These are phyloP conservation scores for Pardosa pseudoannulata DNA, from an alignment of 2,888 invertebrate genomes.

Conservation along the genomic window DNA sequence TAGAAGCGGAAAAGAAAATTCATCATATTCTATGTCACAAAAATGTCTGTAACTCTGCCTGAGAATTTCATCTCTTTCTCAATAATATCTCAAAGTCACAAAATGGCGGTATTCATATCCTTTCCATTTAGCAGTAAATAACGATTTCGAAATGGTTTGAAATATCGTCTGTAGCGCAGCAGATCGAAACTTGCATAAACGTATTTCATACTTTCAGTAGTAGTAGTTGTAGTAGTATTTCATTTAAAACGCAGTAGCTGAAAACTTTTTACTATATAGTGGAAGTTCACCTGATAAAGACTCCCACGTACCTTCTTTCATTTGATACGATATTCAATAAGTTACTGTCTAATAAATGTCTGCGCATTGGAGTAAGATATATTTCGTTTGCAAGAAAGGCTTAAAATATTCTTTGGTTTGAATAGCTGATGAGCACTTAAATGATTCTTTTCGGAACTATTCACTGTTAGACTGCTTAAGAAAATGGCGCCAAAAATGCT, in stretches of 20 bases:
- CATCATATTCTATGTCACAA: no score
- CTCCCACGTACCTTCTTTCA: not conserved
- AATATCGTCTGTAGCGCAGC: no score
- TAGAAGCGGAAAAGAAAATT: no score
- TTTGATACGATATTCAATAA: not conserved
- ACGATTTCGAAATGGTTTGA: no score
- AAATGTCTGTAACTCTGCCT: no score
- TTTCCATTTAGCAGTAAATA: no score
- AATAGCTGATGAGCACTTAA: not conserved
- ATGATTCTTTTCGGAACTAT: not conserved
- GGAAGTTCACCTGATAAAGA: not conserved
- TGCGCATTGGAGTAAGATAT: not conserved
- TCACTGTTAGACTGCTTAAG: not conserved
- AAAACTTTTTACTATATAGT: not conserved
- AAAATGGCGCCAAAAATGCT: not conserved
- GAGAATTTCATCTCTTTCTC: no score
- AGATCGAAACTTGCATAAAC: no score
- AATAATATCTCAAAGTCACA: no score
- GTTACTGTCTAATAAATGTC: not conserved
- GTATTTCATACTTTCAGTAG: no score
- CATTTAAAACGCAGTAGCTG: not conserved
- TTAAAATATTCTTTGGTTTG: not conserved
- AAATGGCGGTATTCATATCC: no score
- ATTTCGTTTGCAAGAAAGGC: not conserved
- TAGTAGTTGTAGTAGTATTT: not conserved